Evolutionary conservation across 2,113 vertebrate genomes (phyloP).

Genomic region (Amphiprion percula): DNA sequence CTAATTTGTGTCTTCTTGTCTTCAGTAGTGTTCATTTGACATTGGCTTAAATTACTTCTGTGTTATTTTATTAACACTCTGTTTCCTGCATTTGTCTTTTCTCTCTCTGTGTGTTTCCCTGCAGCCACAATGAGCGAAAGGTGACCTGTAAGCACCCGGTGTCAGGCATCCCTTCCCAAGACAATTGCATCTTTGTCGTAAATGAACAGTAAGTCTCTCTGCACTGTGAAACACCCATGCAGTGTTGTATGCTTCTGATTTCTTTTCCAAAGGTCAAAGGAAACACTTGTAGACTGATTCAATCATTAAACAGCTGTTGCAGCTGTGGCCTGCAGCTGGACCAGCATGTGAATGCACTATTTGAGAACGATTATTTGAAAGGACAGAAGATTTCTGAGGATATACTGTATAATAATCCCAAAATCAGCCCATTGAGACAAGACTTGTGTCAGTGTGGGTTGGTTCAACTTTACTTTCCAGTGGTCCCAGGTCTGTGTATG

Average conservation of each 20-base stretch:
- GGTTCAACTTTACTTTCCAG: too few relatives aligned
- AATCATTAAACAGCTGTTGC: neutral
- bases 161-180: constrained; percentile 93
- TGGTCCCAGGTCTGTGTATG: too few relatives aligned
- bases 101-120: constrained; percentile 27
- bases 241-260: neutral
- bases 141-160: constrained; percentile 98
- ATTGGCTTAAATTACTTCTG: too few relatives aligned
- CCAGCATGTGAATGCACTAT: neutral
- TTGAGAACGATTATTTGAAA: neutral
- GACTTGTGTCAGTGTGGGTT: too few relatives aligned
- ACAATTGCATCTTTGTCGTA: constrained; percentile 99
- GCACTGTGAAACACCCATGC: neutral
- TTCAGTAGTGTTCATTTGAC: too few relatives aligned
- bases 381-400: too few relatives aligned
- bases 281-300: neutral
- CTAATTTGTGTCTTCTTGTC: neutral
- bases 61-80: neutral
- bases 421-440: too few relatives aligned
- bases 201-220: constrained; percentile 95
- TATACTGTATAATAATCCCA: too few relatives aligned
- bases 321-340: constrained; percentile 1
- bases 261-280: constrained; percentile 10
- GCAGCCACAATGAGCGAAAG: constrained; percentile 97
- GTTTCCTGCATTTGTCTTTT: neutral